Base-by-base conservation (phyloP, 2,797 vertebrate genomes). In the Lindbergichthys nudifrons region DNA sequence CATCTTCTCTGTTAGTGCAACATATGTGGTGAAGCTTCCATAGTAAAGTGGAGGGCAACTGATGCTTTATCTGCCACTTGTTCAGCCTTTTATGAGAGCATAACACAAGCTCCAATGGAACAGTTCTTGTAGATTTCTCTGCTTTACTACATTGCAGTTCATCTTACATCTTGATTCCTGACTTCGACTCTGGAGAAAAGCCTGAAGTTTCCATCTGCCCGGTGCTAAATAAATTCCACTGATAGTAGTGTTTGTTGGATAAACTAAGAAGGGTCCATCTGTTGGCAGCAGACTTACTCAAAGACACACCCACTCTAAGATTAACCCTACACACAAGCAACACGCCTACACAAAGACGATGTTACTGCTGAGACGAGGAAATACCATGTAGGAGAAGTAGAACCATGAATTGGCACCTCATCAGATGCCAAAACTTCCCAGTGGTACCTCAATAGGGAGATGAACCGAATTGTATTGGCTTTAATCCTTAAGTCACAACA, bases 241-340 rank as follows among this genome's bases (percentile, higher is more conserved):
- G 69, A 80, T 64, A 54, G 77, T 52, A 57, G 61, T 23, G 62
- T 73, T 79, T 88, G 85, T 83, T 86, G 76, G 76, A 83, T 77
- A 79, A 85, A 84, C 78, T 70, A 60, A 76, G 72, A 70, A 65
- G 69, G 51, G 61, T 79, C 85, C 85, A 84, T 81, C 82, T 88
- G 85, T 71, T 80, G 69, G 69, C 64, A 15, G 64, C 64, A 72
- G 21, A 77, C 71, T 56, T 39, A 45, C 75, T 77, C 64, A 79
- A 81, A 77, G 83, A 65, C 70, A 75, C 64, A 42, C 62, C 68
- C 66, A 43, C 58, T 61, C 50, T 0, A 16, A 51, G 30, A 63
- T 83, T 63, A 82, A 81, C 74, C 72, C 53, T 58, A 19, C 60
- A 73, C 46, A 57, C 32, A 53, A 39, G 30, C 19, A 50, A 11